phyloP scores from a whole-genome alignment of 2,113 vertebrate species.

The Propithecus coquereli region DNA sequence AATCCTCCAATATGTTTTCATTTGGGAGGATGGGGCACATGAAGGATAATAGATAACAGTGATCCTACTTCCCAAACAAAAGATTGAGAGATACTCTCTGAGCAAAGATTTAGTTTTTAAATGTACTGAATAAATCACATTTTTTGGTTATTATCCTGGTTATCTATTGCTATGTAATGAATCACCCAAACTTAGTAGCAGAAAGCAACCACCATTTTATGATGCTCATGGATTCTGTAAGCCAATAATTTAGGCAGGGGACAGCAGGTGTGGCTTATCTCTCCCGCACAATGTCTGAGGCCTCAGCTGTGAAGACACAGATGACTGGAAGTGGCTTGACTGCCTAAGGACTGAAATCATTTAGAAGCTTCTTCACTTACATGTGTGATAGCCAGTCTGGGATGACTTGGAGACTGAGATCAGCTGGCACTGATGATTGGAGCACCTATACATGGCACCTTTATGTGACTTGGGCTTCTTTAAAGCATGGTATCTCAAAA shows the following conservation, averaged over 20 bases:
- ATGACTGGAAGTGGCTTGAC: neutral
- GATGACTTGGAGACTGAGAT: neutral
- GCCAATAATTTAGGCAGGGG: neutral
- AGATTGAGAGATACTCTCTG: neutral
- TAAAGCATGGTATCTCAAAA: neutral
- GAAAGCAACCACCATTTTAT: neutral
- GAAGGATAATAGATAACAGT: neutral
- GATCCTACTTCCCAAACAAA: neutral
- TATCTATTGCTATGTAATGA: neutral
- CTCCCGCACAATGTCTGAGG: neutral
- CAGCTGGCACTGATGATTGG: neutral
- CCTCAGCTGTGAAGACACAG: neutral
- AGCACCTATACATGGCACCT: neutral
- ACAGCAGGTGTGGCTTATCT: neutral
- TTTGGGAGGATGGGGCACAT: neutral
- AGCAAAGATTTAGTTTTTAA: neutral
- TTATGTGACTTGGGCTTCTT: neutral
- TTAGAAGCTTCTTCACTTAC: neutral
- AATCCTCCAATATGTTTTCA: neutral
- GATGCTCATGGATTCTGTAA: neutral
- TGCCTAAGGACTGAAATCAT: neutral
- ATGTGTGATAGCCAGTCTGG: neutral
- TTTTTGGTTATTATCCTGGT: constrained; percentile 10
- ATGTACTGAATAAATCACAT: neutral
- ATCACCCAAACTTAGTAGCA: neutral